Conservation (phyloP, 2,113 vertebrate genomes). For the Glareola pratincola region DNA sequence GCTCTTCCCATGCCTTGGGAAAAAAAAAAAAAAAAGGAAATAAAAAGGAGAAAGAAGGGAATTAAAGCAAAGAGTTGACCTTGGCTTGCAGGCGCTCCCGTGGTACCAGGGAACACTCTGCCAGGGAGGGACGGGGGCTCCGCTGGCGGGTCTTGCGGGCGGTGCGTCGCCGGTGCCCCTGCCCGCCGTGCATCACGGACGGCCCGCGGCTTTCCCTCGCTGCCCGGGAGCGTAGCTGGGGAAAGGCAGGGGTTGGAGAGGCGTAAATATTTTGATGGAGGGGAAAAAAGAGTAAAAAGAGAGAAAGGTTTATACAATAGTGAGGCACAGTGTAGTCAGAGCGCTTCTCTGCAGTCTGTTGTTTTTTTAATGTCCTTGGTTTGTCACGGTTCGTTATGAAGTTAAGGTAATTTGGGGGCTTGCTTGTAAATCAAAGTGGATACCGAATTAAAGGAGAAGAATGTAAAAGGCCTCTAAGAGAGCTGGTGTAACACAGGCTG, state of each 20-base stretch:
- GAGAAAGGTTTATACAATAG: not conserved
- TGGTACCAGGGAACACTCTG: not conserved
- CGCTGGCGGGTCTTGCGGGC: not conserved
- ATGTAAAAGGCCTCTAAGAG: not conserved
- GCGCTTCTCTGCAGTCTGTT: not conserved
- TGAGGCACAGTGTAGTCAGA: not conserved
- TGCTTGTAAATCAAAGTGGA: not conserved
- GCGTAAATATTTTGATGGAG: not conserved
- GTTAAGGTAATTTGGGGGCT: not conserved
- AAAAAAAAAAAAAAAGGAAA: constrained; percentile 15
- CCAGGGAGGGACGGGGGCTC: not conserved
- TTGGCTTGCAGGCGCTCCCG: constrained; percentile 68
- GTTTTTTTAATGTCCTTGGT: not conserved
- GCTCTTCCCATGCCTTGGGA: constrained; percentile 72
- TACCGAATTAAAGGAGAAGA: not conserved
- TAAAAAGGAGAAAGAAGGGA: not conserved
- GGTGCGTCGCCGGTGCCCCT: not conserved
- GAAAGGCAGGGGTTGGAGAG: not conserved
- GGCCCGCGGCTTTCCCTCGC: not conserved
- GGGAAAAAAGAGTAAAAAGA: too few relatives aligned
- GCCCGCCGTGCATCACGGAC: not conserved
- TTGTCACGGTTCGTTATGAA: not conserved
- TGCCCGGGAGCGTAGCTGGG: not conserved
- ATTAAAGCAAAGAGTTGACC: constrained; percentile 74
- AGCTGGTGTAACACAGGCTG: not conserved